phyloP scores from a whole-genome alignment of 2,797 vertebrate genomes.

The Mareca strepera region DNA sequence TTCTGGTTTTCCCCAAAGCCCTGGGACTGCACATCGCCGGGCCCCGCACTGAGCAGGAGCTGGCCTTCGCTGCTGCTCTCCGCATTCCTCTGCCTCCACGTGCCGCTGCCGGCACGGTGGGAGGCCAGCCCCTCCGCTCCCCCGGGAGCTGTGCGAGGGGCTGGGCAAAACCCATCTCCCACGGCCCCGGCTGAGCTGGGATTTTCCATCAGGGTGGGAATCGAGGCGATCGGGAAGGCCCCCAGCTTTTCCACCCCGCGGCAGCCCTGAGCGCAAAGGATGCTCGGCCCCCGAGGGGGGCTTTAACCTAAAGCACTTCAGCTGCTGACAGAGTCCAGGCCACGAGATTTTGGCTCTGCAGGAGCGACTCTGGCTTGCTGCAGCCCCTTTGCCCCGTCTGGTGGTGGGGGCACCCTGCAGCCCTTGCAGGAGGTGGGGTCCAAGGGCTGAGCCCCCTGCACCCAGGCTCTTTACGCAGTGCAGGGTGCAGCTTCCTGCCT shows the following conservation, averaged over 20 bases:
- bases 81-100: conserved; percentile 11
- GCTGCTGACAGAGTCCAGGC: neutral
- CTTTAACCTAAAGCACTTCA: neutral
- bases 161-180: neutral
- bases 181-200: neutral
- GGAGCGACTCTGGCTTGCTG: neutral
- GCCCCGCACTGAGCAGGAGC: neutral
- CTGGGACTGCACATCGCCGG: neutral
- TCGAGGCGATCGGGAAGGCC: neutral
- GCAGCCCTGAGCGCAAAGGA: neutral
- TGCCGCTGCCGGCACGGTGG: neutral
- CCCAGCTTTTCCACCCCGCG: neutral
- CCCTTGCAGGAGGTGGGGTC: neutral
- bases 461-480: neutral
- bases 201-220: neutral
- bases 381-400: neutral
- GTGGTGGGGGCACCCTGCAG: neutral
- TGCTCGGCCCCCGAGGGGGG: neutral
- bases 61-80: neutral
- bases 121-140: neutral
- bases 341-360: neutral
- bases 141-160: neutral
- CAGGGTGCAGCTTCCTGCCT: neutral
- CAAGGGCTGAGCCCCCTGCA: fast-evolving
- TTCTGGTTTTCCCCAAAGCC: neutral